Conservation (phyloP, 2,888 invertebrate species). For the Physocephala rufipes region DNA sequence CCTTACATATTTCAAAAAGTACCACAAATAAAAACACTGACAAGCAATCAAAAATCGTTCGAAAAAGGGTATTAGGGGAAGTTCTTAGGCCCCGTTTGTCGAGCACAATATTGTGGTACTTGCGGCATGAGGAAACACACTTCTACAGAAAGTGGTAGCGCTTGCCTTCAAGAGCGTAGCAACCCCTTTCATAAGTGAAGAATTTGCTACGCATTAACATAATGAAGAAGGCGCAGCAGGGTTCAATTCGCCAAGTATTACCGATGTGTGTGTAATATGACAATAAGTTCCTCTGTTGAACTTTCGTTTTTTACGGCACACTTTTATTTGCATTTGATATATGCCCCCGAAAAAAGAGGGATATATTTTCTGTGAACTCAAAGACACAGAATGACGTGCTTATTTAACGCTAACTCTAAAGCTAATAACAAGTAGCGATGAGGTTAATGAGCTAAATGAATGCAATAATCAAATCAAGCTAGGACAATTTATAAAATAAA, state of each 20-base stretch:
- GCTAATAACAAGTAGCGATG: slow-evolving; percentile 3
- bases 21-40: not conserved
- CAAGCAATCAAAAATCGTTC: not conserved
- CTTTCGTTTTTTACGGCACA: slow-evolving; percentile 1
- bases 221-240: not conserved
- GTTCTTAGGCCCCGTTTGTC: slow-evolving; percentile 19
- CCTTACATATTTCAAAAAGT: slow-evolving; percentile 13
- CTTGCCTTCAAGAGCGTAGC: slow-evolving; percentile 34
- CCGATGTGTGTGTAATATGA: not conserved
- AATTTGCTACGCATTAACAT: not conserved
- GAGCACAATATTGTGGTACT: slow-evolving; percentile 14
- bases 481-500: not conserved
- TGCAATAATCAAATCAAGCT: slow-evolving; percentile 3
- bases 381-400: not conserved
- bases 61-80: not conserved
- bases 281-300: not conserved
- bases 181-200: not conserved
- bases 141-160: slow-evolving; percentile 31
- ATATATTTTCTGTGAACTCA: not conserved
- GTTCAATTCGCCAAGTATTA: too few relatives aligned
- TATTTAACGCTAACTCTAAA: not conserved
- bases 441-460: slow-evolving; percentile 24
- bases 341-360: not conserved
- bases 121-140: not conserved
- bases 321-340: slow-evolving; percentile 7